Base-by-base conservation (phyloP, 2,888 invertebrate species). In the Linhomoeus sp. region DNA sequence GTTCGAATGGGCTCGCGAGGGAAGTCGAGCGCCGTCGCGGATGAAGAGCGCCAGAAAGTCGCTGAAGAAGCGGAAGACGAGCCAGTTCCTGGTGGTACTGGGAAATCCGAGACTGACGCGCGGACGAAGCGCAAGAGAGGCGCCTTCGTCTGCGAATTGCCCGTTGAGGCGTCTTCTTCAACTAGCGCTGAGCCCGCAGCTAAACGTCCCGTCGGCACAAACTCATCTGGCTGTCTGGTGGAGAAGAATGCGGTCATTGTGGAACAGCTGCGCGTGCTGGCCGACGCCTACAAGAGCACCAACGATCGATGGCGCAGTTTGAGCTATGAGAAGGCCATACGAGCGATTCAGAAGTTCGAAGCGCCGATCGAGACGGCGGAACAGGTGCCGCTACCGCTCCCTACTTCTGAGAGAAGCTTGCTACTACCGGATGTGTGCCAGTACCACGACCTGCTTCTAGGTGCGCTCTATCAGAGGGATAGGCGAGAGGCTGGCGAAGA, bases 301-400 rank as follows among this genome's bases (percentile, higher is more conserved):
- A 69, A 68, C 54, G 71, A 72, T 52, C 64, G 62, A 40, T 72
- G 70, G 70, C 54, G 70, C 51, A 64, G 65, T 1, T 59, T 67
- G 53, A 66, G 68, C 17, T 72, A 72, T 54, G 63, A 66, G 52
- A 71, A 70, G 56, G 70, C 70, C 3, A 66, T 71, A 41, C 57
- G 62, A 47, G 65, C 63, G 15, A 56, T 72, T 24, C 63, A 62
- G 46, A 61, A 60, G 38, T 59, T 66, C 45, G 59, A 62, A 3
- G 64, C 65, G 46, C 56, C 56, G 45, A 67, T 71, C 9, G 58
- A 63, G 12, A 59, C 60, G 12, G 67, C 61, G 61, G 67, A 71
- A 60, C 67, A 67, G 56, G 40, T 49, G 42, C 23, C 14, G 24
- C 43, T 49, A 22, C 33, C 29, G 9, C 7, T 12, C 14, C 14